Base-by-base conservation (phyloP, 2,888 invertebrate genomes). In the Leucoptera coffeella region DNA sequence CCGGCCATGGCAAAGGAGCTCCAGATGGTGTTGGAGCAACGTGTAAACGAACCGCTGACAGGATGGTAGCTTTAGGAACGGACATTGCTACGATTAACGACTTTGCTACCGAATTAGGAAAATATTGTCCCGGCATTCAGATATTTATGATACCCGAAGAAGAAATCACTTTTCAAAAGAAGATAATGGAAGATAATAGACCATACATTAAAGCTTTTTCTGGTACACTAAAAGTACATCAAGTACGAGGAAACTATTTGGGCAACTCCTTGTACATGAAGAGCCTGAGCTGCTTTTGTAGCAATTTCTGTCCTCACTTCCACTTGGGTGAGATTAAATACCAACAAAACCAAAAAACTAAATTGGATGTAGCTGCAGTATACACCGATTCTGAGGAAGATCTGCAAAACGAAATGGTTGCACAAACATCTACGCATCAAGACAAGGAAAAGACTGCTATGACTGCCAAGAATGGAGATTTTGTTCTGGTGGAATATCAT, bases 1-100 rank as follows among this genome's bases (percentile, higher is more conserved):
- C 30, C 10, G 35, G 36, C 14, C 36, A 38, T 28, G 35, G 35
- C 10, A 35, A 36, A 33, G 34, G 38, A 17, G 17, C 17, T 17
- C 9, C 17, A 17, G 36, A 36, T 31, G 32, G 36, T 28, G 30
- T 35, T 21, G 34, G 37, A 27, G 35, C 24, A 14, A 30, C 32
- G 23, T 30, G 31, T 26, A 38, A 39, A 35, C 26, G 37, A 32
- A 33, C 8, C 17, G 17, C 17, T 17, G 17, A 17, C 8, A 17
- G 8, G 8, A 17, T 17, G 5, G 17, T 17, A 17, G 17, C 17
- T 17, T 17, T 17, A 17, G 17, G 17, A 17, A 17, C 17, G 5
- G 17, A 17, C 17, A 17, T 17, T 17, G 17, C 17, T 17, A 17
- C 17, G 8, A 17, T 17, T 17, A 17, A 17, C 17, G 17, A 17